phyloP scores from a whole-genome alignment of 2,888 invertebrate genomes.

The Hetaerina titia region DNA sequence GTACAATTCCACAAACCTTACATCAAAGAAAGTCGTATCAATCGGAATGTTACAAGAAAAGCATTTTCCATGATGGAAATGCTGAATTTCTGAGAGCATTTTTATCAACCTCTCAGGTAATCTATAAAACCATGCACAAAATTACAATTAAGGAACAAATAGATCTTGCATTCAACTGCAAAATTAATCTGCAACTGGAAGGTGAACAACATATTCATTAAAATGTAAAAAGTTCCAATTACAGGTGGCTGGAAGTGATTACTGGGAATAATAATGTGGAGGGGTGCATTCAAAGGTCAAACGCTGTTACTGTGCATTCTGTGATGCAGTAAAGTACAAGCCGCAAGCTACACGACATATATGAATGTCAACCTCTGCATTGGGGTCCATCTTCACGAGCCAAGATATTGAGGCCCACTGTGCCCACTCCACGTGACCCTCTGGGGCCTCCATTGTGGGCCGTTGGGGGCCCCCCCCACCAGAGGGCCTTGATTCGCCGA shows the following conservation, averaged over 20 bases:
- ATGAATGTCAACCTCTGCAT: neutral
- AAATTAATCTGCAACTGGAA: neutral
- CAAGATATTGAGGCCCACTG: slow-evolving; percentile 54
- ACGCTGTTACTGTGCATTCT: neutral
- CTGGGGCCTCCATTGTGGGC: slow-evolving; percentile 75
- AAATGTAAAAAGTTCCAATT: neutral
- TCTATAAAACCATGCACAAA: neutral
- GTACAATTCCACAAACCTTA: too few species aligned
- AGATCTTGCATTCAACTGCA: neutral
- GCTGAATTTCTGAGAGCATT: too few species aligned
- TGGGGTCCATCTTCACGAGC: slow-evolving; percentile 9
- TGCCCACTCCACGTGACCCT: neutral
- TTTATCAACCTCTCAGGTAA: neutral
- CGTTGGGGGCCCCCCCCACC: slow-evolving; percentile 88
- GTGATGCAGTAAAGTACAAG: neutral
- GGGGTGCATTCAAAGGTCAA: neutral
- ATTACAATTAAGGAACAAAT: neutral
- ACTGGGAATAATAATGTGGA: neutral
- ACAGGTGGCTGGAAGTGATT: neutral
- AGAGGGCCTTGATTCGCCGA: slow-evolving; percentile 93
- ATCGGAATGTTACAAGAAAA: too few species aligned
- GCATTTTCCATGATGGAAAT: too few species aligned
- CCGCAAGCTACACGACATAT: neutral
- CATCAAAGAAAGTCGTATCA: too few species aligned
- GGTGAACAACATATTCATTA: neutral